Evolutionary conservation across 2,797 vertebrate genomes (phyloP).

Genomic region (Calcarius lapponicus): DNA sequence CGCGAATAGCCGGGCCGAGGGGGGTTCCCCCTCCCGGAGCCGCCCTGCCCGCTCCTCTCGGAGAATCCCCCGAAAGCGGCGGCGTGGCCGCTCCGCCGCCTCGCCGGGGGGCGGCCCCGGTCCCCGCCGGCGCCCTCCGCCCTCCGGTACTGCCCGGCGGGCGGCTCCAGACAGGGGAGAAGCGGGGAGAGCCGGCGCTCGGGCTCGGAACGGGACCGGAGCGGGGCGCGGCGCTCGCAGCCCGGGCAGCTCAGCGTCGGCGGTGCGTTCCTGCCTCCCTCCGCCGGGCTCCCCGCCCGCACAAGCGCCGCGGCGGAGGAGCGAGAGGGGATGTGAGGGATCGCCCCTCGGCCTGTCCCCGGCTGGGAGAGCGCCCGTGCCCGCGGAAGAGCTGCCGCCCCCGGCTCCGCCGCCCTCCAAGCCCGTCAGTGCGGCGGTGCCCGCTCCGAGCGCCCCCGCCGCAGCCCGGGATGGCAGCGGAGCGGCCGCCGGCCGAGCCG

Average conservation of each 20-base stretch:
- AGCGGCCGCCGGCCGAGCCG: not conserved
- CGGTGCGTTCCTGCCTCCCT: not conserved
- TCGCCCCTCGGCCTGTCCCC: not conserved
- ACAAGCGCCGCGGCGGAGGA: not conserved
- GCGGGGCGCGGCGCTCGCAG: not conserved
- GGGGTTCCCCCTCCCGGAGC: constrained; percentile 49
- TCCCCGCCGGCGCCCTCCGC: not conserved
- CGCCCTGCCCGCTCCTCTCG: not conserved
- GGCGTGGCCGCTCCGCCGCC: not conserved
- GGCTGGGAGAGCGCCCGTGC: not conserved
- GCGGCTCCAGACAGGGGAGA: not conserved
- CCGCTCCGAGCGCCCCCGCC: not conserved
- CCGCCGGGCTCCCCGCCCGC: not conserved
- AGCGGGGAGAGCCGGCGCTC: not conserved
- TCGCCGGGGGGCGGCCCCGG: not conserved
- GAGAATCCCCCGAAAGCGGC: constrained; percentile 8
- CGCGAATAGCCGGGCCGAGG: constrained; percentile 3
- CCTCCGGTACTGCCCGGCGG: not conserved
- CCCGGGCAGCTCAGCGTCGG: not conserved
- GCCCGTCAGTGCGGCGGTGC: not conserved
- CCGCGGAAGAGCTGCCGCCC: not conserved
- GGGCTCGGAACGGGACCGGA: not conserved
- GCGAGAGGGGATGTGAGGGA: not conserved
- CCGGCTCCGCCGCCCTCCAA: not conserved
- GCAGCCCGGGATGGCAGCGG: not conserved